Base-by-base conservation (phyloP, 92 coral and sea anemone genomes). In the Virgularia gustaviana region DNA sequence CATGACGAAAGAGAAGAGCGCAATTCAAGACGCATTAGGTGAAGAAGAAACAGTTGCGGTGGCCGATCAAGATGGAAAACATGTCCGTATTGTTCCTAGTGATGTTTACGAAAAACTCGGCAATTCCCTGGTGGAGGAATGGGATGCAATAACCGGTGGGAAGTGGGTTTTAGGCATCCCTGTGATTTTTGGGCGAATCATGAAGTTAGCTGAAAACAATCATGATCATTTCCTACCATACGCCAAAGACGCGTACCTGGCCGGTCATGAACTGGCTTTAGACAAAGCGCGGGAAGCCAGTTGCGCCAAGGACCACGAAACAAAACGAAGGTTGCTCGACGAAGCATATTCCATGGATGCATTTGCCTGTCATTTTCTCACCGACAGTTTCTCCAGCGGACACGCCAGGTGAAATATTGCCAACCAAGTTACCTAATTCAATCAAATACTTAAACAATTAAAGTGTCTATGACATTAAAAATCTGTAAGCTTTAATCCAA, bases 281-380 rank as follows among this genome's bases (percentile, higher is more conserved):
- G 85, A 86, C 43, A 82, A 83, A 54, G 90, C 90, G 41, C 38
- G 75, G 25, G 78, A 77, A 44, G 87, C 87, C 10, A 53, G 37
- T 44, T n/a, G 15, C 9, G 33, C 19, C 9, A 12, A 19, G 1
- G 62, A 65, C 13, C 16, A 23, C 2, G 76, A 73, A 36, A 63
- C 23, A 28, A 22, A 71, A 2, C n/a, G n/a, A n/a, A n/a, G n/a
- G n/a, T n/a, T n/a, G n/a, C 82, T 82, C 7, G 56, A 73, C 9
- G 81, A 77, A 52, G 90, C 87, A 9, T 74, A 44, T 31, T 78
- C 87, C 10, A 72, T 83, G 6, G 90, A 86, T 20, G 90, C 79
- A 51, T 83, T 86, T 78, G 87, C 90, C 34, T 83, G 90, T 56
- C 90, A 83, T 49, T 86, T 86, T 49, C 85, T 86, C 1, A 86